Conservation (phyloP, 1,140 invertebrate species). For the Aphis gossypii region DNA sequence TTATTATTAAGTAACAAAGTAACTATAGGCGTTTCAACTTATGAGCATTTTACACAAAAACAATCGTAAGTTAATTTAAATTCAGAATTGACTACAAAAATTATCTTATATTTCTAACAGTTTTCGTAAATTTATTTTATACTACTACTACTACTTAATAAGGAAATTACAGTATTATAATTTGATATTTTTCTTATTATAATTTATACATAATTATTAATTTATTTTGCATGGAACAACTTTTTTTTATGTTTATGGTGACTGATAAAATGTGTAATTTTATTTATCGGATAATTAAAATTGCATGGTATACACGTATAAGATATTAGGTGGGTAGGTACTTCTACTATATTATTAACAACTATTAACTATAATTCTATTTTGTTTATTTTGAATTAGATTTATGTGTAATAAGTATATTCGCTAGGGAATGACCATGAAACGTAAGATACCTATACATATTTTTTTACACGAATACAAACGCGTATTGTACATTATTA, state of each 20-base stretch:
- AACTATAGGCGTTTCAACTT: neutral
- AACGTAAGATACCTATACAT: neutral
- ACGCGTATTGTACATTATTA: neutral
- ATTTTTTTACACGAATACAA: neutral
- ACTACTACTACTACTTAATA: neutral
- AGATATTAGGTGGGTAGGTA: neutral
- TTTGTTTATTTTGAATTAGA: neutral
- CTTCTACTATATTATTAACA: neutral
- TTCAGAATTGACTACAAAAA: neutral
- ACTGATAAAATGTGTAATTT: neutral
- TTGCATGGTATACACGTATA: neutral
- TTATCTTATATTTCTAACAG: neutral
- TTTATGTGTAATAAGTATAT: neutral
- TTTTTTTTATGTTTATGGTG: neutral
- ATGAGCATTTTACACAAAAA: neutral
- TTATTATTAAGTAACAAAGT: neutral
- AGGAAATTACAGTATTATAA: neutral
- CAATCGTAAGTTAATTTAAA: neutral
- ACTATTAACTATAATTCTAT: neutral
- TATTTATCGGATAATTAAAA: neutral
- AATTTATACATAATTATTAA: neutral
- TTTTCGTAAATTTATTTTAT: neutral
- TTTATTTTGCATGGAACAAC: neutral
- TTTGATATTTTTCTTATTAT: neutral
- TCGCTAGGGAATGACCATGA: neutral